Evolutionary conservation across 37 sponge, comb jelly and placozoan genomes (phyloP), one percentile per base, ranked within the genome.

Genomic region (Amphimedon queenslandica): DNA sequence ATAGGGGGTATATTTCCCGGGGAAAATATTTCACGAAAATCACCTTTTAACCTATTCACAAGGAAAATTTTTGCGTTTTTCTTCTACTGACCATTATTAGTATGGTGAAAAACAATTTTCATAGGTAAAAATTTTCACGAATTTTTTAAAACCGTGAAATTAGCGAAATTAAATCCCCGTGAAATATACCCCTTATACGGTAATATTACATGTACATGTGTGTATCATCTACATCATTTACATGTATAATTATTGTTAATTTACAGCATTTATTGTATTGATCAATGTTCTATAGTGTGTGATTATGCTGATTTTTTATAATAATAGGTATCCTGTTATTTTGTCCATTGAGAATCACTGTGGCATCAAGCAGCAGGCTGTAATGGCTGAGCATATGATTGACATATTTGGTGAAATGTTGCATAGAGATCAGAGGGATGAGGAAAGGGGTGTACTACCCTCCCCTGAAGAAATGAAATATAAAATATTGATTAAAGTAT

Each of bases 271-370:
- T 47, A 8, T 47, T 18, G 13, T 47, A 8, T 47, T 18, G 13
- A 47, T 47, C 13, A 67, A 41, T 37, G 24, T 5, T 55, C 36
- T 38, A 24, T 33, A 82, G 85, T 34, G n/a, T n/a, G n/a, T n/a
- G n/a, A n/a, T n/a, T n/a, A n/a, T n/a, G n/a, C n/a, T n/a, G n/a
- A n/a, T n/a, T n/a, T n/a, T n/a, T n/a, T n/a, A n/a, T n/a, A n/a
- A n/a, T n/a, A n/a, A n/a, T n/a, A n/a, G n/a, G n/a, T 85, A 71
- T 71, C 80, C 86, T 35, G 80, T 81, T 37, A 77, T 82, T 23
- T 30, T 81, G 76, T 81, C 85, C 2, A 70, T 91, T 66, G 92
- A 91, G 66, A 91, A 91, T 66, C 86, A 87, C 77, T 87, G 86
- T 57, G 55, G 58, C 11, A 58, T 91, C 5, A 72, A 76, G 23